Evolutionary conservation across 2,113 vertebrate genomes (phyloP).

Genomic region (Actenoides hombroni): DNA sequence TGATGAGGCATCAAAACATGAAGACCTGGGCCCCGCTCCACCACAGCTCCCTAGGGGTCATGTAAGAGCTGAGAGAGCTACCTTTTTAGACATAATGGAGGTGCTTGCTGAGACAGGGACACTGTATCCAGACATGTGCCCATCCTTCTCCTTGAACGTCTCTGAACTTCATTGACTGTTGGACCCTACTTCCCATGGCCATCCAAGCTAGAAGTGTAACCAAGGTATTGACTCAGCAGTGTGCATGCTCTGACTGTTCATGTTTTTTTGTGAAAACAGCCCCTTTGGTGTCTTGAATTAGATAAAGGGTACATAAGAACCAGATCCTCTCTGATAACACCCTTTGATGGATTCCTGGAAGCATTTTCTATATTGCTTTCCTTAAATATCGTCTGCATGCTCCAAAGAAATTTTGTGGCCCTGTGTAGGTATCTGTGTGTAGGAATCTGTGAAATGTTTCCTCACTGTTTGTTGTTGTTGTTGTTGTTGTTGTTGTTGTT

Average conservation of each 20-base stretch:
- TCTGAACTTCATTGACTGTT: background rate
- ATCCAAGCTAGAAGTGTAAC: background rate
- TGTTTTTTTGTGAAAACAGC: background rate
- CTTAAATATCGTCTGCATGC: background rate
- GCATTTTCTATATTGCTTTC: background rate
- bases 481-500: too few relatives aligned
- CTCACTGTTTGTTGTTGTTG: fast-evolving
- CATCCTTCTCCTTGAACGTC: background rate
- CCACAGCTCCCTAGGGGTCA: fast-evolving
- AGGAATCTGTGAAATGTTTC: background rate
- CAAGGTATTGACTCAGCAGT: background rate
- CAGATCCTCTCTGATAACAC: background rate
- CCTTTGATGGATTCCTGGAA: background rate
- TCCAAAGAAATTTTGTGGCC: fast-evolving
- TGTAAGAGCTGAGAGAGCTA: background rate
- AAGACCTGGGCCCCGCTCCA: background rate
- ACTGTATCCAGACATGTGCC: too few relatives aligned
- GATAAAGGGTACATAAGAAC: background rate
- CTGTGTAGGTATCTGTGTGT: background rate
- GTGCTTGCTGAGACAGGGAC: background rate
- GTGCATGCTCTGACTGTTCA: background rate
- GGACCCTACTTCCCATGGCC: background rate
- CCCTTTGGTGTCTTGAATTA: background rate
- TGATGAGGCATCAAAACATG: background rate
- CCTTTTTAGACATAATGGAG: background rate